Evolutionary conservation across 2,113 vertebrate species (phyloP).

Genomic region (cat (Felis catus)): DNA sequence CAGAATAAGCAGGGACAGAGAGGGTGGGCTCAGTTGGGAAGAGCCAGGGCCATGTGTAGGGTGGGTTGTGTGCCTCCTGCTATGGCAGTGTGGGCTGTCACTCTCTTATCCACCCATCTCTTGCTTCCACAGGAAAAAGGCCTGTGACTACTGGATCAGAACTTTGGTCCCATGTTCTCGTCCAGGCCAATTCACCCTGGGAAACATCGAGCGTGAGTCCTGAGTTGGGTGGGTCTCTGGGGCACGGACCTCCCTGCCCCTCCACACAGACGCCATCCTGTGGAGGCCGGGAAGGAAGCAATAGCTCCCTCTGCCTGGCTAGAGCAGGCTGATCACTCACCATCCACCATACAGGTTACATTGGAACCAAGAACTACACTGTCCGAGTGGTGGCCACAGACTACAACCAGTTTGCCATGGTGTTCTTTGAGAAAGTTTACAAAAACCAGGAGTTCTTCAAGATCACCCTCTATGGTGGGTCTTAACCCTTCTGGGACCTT

Average conservation of each 20-base stretch:
- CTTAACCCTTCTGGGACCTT: rapidly evolving
- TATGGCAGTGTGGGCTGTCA: background rate
- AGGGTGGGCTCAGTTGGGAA: too few species aligned
- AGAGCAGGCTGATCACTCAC: background rate
- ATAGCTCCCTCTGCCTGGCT: background rate
- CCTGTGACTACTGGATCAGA: slow-evolving; percentile 79
- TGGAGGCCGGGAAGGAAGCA: background rate
- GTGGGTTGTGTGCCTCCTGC: background rate
- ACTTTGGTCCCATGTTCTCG: slow-evolving; percentile 83
- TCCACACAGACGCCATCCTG: background rate
- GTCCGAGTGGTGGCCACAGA: slow-evolving; percentile 86
- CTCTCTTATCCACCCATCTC: background rate
- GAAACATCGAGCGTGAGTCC: slow-evolving; percentile 53
- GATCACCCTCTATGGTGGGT: slow-evolving; percentile 90
- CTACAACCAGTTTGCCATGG: slow-evolving; percentile 84
- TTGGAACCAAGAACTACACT: slow-evolving; percentile 84
- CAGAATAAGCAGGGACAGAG: too few species aligned
- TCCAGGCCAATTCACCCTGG: slow-evolving; percentile 84
- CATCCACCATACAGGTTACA: background rate
- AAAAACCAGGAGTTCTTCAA: slow-evolving; percentile 79
- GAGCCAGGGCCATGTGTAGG: too few species aligned
- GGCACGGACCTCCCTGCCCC: background rate
- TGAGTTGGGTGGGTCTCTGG: background rate
- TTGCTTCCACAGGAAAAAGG: slow-evolving; percentile 79
- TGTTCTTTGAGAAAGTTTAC: slow-evolving; percentile 87